These are phyloP conservation scores for Rhingia rostrata DNA, from an alignment of 2,888 invertebrate species.

Conservation along the genomic window DNA sequence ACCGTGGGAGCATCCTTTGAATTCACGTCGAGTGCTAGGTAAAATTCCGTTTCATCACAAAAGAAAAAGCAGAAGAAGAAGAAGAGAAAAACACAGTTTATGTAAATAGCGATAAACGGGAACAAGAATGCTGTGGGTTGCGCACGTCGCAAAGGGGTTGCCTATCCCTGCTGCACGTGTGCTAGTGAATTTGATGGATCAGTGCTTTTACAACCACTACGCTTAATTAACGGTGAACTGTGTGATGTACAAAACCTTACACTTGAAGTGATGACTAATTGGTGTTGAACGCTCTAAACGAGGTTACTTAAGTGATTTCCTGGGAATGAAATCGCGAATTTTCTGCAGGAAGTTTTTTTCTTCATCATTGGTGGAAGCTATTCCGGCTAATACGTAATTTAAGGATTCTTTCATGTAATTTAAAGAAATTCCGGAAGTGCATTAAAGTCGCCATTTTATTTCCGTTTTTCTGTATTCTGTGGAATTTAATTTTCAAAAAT, in stretches of 20 bases:
- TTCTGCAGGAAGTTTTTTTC: too few species aligned
- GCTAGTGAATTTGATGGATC: slow-evolving; percentile 45
- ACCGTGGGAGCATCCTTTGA: slow-evolving; percentile 58
- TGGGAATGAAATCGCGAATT: neutral
- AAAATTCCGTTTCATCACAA: slow-evolving; percentile 17
- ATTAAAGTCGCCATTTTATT: neutral
- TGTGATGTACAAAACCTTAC: slow-evolving; percentile 50
- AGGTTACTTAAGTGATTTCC: slow-evolving; percentile 13
- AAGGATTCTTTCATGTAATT: too few species aligned
- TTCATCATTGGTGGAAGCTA: too few species aligned
- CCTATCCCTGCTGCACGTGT: neutral
- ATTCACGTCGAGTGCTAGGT: slow-evolving; percentile 32
- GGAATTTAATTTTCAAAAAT: slow-evolving; percentile 62
- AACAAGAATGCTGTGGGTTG: slow-evolving; percentile 37
- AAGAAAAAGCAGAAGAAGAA: slow-evolving; percentile 15
- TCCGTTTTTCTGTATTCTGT: neutral
- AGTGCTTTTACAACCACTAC: slow-evolving; percentile 41
- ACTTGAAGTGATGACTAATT: slow-evolving; percentile 64
- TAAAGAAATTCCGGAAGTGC: too few species aligned
- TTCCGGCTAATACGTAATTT: too few species aligned
- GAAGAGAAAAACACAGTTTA: slow-evolving; percentile 64
- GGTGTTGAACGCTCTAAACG: slow-evolving; percentile 48
- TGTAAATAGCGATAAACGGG: slow-evolving; percentile 70
- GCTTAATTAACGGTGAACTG: slow-evolving; percentile 66
- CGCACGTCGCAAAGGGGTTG: slow-evolving; percentile 24